These are phyloP conservation scores for Maconellicoccus hirsutus DNA, from an alignment of 1,140 invertebrate genomes.

Conservation along the genomic window DNA sequence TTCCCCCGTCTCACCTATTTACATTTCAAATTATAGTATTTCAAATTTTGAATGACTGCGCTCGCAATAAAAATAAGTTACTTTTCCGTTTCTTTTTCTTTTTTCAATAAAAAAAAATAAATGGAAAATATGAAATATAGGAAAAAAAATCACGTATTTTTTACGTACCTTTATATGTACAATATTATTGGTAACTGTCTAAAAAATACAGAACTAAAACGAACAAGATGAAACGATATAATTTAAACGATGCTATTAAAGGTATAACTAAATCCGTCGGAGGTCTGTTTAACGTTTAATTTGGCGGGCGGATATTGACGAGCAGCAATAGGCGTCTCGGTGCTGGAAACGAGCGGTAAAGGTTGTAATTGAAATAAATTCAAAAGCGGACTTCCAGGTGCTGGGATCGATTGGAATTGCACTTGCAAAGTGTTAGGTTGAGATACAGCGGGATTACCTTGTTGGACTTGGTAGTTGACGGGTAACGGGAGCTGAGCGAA, in stretches of 20 bases:
- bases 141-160: no score
- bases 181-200: no score
- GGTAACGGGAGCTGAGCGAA: not conserved
- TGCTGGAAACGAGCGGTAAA: not conserved
- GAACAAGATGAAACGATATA: not conserved
- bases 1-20: no score
- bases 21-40: no score
- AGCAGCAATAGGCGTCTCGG: slow-evolving; percentile 44
- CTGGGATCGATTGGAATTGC: not conserved
- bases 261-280: slow-evolving; percentile 67
- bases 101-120: no score
- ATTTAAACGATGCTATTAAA: slow-evolving; percentile 44
- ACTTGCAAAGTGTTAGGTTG: not conserved
- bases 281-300: slow-evolving; percentile 64
- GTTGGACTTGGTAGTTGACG: slow-evolving; percentile 1
- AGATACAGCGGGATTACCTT: not conserved
- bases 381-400: not conserved
- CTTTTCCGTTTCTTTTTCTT: no score
- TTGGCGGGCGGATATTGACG: slow-evolving; percentile 70
- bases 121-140: no score
- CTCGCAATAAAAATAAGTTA: no score
- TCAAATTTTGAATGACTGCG: no score
- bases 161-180: no score
- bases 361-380: not conserved
- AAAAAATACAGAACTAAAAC: no score